Base-by-base conservation (phyloP, 1,140 invertebrate genomes). In the Macrobrachium rosenbergii region DNA sequence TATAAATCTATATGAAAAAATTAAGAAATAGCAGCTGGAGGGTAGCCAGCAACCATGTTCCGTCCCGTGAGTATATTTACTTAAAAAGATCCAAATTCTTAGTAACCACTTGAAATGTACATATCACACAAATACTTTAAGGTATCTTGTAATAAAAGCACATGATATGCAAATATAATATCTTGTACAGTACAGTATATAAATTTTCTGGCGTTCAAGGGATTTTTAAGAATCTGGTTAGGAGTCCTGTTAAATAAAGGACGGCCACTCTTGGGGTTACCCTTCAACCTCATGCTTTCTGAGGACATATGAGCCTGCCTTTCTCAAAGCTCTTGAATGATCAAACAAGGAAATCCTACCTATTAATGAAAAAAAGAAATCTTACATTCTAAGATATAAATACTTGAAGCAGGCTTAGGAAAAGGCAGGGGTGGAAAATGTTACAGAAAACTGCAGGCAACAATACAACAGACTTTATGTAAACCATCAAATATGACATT, bases 401-500 rank as follows among this genome's bases (percentile, higher is more conserved):
- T 87, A 87, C 85, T 81, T 87, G 85, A 87, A 87, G 85, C 85
- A 75, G 79, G 85, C 85, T 87, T 87, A 81, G 85, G 85, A 87
- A 87, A 87, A 87, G 85, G 85, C 85, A 87, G 85, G 82, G 79
- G 85, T 85, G 85, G 85, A 82, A 82, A 80, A 81, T 79, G 76
- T 72, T 80, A 87, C 85, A 87, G 77, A 87, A 87, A 87, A 87
- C 85, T 76, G 79, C 78, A 87, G 85, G 78, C 85, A 87, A 82
- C 85, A 86, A 86, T 86, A 86, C 76, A 76, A 81, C 78, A 82
- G 62, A 81, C 78, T 80, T 82, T 81, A 73, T 82, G 85, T 85
- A 87, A 87, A 87, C 85, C 85, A 87, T 87, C 85, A 87, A 87
- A 87, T 87, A 87, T 87, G 77, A 87, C 85, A 87, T 81, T 87